Evolutionary conservation across 2,113 vertebrate genomes (phyloP).

Genomic region (Callorhinus ursinus): DNA sequence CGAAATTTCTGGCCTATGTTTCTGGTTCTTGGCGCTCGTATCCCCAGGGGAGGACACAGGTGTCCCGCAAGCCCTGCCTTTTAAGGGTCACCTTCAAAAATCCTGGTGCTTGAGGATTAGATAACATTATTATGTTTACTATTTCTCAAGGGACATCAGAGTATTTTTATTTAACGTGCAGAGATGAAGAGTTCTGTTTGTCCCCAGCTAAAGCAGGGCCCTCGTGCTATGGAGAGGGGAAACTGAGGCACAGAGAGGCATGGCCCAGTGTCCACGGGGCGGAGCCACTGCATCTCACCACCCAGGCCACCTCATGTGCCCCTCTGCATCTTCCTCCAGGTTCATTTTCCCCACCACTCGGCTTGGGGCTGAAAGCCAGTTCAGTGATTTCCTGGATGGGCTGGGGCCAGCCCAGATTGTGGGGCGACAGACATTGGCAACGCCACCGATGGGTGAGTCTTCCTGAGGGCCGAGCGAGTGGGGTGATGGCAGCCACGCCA

Average conservation of each 20-base stretch:
- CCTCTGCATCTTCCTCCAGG: constrained; percentile 82
- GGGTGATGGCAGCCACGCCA: neutral
- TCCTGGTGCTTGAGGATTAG: neutral
- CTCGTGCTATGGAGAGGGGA: neutral
- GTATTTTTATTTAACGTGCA: neutral
- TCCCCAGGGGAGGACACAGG: neutral
- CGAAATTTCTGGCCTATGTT: neutral
- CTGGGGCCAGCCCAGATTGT: constrained; percentile 98
- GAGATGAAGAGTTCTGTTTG: neutral
- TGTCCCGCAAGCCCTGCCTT: neutral
- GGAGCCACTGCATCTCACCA: neutral
- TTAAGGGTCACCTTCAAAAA: constrained; percentile 15
- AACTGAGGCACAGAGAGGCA: neutral
- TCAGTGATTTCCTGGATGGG: constrained; percentile 98
- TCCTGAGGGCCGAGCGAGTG: neutral
- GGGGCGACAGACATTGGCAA: constrained; percentile 96
- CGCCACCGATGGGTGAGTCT: constrained; percentile 96
- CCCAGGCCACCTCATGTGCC: neutral
- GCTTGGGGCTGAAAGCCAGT: constrained; percentile 96
- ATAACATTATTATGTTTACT: neutral
- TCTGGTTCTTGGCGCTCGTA: constrained; percentile 11
- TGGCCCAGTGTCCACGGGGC: neutral
- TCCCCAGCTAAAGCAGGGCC: neutral
- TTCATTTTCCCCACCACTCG: constrained; percentile 97
- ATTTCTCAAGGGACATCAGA: constrained; percentile 27